These are phyloP conservation scores for Acromyrmex heyeri DNA, from an alignment of 1,140 invertebrate genomes.

Conservation along the genomic window DNA sequence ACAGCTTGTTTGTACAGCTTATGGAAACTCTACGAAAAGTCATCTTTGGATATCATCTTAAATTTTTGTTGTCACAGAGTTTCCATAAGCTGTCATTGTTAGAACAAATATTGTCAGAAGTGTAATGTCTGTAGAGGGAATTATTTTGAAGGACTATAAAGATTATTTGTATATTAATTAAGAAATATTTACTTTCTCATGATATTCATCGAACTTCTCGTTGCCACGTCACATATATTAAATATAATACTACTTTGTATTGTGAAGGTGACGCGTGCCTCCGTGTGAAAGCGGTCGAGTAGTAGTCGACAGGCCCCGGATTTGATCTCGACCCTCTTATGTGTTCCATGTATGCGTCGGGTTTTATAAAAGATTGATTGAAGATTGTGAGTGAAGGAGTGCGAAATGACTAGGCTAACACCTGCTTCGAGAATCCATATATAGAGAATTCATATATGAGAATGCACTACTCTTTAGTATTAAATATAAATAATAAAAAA, in stretches of 20 bases:
- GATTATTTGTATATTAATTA: no score
- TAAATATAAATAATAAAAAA: background rate
- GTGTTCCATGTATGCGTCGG: background rate
- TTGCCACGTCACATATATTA: background rate
- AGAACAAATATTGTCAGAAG: no score
- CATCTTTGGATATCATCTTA: no score
- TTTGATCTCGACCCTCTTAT: background rate
- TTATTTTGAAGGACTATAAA: no score
- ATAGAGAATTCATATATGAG: background rate
- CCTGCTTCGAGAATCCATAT: background rate
- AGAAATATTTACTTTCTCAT: no score
- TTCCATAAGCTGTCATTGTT: no score
- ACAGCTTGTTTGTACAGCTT: no score
- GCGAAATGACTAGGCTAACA: background rate
- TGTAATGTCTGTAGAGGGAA: no score
- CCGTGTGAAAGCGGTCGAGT: slow-evolving; percentile 24
- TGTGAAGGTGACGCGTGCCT: background rate
- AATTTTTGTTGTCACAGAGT: no score
- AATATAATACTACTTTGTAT: background rate
- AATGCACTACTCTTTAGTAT: background rate
- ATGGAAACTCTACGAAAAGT: no score
- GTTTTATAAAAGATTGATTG: slow-evolving; percentile 17
- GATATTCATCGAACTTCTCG: no score
- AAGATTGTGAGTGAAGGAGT: slow-evolving; percentile 14
- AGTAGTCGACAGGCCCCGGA: background rate